Percentiles rank a stretch among this genome's conserved stretches.
These are phyloP conservation scores for Cardiocondyla obscurior DNA, from an alignment of 1,140 invertebrate species.

Conservation along the genomic window DNA sequence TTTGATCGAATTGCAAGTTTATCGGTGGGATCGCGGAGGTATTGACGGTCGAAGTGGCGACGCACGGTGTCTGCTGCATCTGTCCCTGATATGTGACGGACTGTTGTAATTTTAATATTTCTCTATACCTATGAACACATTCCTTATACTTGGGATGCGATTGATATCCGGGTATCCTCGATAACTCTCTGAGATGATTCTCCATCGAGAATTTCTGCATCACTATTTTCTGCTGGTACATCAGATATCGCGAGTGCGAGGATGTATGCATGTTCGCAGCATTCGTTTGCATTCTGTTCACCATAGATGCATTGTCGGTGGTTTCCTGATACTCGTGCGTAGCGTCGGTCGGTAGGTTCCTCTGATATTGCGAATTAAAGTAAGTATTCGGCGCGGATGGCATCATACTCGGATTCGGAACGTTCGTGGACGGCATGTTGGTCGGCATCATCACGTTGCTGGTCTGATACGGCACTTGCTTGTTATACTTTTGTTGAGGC, in stretches of 20 bases:
- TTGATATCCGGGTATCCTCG: conserved; percentile 78
- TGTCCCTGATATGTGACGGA: conserved; percentile 76
- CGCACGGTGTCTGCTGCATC: conserved; percentile 73
- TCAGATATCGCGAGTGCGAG: conserved; percentile 68
- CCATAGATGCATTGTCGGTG: conserved; percentile 54
- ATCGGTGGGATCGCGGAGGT: conserved; percentile 74
- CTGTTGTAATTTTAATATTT: conserved; percentile 78
- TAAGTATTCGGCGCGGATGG: conserved; percentile 76
- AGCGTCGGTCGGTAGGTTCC: conserved; percentile 71
- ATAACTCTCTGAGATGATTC: conserved; percentile 77
- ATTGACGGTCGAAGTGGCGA: conserved; percentile 44
- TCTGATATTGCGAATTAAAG: conserved; percentile 71
- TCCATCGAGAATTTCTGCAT: conserved; percentile 79
- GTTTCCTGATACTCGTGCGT: conserved; percentile 69
- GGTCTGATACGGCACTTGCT: conserved; percentile 76
- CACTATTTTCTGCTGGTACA: conserved; percentile 79
- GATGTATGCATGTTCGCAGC: conserved; percentile 52
- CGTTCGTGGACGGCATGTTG: conserved; percentile 54
- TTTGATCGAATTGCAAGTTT: conserved; percentile 82
- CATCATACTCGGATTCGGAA: conserved; percentile 64
- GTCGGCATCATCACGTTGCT: conserved; percentile 68
- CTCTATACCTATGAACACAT: conserved; percentile 76
- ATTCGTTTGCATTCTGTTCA: conserved; percentile 60
- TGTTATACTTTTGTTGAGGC: conserved; percentile 76
- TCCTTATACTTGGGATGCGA: conserved; percentile 82